Base-by-base conservation (phyloP, 2,797 vertebrate genomes). In the Poeciliopsis paucimaculata region DNA sequence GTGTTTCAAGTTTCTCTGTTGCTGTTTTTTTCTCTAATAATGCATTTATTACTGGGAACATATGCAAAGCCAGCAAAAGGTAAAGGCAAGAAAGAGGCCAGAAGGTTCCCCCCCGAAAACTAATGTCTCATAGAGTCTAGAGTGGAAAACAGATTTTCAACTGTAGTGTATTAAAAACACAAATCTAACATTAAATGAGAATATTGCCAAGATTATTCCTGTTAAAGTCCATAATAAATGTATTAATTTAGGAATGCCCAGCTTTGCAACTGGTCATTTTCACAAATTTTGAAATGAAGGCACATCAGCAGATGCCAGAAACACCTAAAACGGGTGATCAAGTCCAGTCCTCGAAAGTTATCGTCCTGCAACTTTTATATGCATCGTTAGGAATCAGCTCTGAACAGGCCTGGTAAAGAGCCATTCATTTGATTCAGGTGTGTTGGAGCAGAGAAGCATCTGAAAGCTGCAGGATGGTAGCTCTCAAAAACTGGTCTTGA, bases 1-100 rank as follows among this genome's bases (percentile, higher is more conserved):
- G 80, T 11, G 51, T 87, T 83, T 83, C 78, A 85, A 79, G 51
- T 81, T 90, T 87, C 28, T 73, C 26, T 82, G 72, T 36, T 3
- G 86, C 8, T 41, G 7, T 41, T 75, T 18, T 77, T 31, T 1
- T 20, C 0, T 73, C 11, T 68, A 41, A 39, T 4, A 20, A 20
- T 23, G 36, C 36, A 41, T 68, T 26, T 41, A 39, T 68, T 68
- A 41, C 20, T 57, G 53, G 53, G 11, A 57, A 57, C 53, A 57
- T 39, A 23, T 39, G 7, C 34, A 66, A 36, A 66, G 7, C 3
- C 28, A 60, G 12, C 55, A n/a, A 11, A 57, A 28, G 53, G 3
- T 28, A 57, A 28, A 57, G n/a, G 55, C 9, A 57, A 28, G n/a
- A 60, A 28, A 60, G 5, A 60, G n/a, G n/a, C 12, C 26, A 28